A percentile compares a stretch with the other conserved stretches of the same genome.
phyloP scores from a whole-genome alignment of 2,797 vertebrate genomes.

The Petrocephalus sullivani region DNA sequence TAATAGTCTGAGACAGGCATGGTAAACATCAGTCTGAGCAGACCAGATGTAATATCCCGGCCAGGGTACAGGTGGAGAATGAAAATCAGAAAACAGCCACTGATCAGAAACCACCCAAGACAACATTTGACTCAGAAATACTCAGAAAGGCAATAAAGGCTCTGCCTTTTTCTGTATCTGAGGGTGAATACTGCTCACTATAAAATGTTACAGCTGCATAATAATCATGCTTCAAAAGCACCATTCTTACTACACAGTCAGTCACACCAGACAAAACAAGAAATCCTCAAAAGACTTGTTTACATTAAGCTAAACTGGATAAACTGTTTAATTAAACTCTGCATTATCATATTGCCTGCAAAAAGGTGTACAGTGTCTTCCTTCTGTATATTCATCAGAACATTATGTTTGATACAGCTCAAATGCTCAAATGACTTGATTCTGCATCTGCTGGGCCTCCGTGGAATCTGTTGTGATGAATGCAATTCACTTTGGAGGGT shows the following conservation, averaged over 20 bases:
- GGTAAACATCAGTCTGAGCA: not conserved
- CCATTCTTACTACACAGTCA: not conserved
- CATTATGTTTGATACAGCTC: constrained; percentile 19
- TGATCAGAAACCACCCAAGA: not conserved
- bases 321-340: not conserved
- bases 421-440: not conserved
- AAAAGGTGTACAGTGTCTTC: constrained; percentile 32
- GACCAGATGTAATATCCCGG: not conserved
- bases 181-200: not conserved
- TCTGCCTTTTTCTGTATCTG: not conserved
- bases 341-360: not conserved
- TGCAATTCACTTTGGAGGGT: not conserved
- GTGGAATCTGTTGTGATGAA: not conserved
- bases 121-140: not conserved
- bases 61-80: not conserved
- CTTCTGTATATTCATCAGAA: constrained; percentile 30
- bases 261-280: not conserved
- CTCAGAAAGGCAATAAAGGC: not conserved
- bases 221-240: not conserved
- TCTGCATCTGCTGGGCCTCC: not conserved
- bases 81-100: not conserved
- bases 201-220: not conserved
- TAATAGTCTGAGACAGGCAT: not conserved
- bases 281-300: not conserved
- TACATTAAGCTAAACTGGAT: not conserved